phyloP scores from a whole-genome alignment of 37 sponge, comb jelly and placozoan genomes.

The Agelas oroides region DNA sequence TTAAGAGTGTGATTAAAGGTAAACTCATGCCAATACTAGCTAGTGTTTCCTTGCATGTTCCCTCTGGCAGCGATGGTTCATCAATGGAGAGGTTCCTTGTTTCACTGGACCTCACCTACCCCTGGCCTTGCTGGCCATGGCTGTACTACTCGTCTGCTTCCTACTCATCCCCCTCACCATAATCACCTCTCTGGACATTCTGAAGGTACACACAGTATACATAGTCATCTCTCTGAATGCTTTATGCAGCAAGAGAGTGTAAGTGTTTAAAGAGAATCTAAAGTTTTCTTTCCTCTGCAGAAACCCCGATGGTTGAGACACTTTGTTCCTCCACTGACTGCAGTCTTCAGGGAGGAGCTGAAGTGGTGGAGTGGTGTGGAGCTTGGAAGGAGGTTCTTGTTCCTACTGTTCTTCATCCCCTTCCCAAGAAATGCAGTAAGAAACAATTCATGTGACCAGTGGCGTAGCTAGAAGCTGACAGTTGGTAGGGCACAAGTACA shows the following conservation, averaged over 20 bases:
- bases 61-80: slow-evolving; percentile 62
- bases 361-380: slow-evolving; percentile 74
- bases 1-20: no score
- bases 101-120: slow-evolving; percentile 71
- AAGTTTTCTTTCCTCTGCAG: not conserved
- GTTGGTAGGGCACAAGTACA: no score
- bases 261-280: no score
- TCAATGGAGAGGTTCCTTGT: slow-evolving; percentile 51
- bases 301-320: not conserved
- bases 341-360: slow-evolving; percentile 33
- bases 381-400: slow-evolving; percentile 57
- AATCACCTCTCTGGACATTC: no score
- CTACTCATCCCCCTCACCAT: slow-evolving; percentile 25
- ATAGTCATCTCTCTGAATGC: no score
- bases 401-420: slow-evolving; percentile 49
- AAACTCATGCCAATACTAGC: no score
- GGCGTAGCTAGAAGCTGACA: no score
- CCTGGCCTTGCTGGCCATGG: slow-evolving; percentile 57
- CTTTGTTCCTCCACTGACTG: slow-evolving; percentile 11
- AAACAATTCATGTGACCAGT: no score
- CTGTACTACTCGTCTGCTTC: slow-evolving; percentile 31
- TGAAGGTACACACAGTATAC: no score
- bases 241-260: no score
- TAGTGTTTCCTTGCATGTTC: not conserved
- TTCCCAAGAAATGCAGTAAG: slow-evolving; percentile 53